These are phyloP conservation scores for Myotis pilosus DNA, from an alignment of 2,797 vertebrate species.

Conservation along the genomic window DNA sequence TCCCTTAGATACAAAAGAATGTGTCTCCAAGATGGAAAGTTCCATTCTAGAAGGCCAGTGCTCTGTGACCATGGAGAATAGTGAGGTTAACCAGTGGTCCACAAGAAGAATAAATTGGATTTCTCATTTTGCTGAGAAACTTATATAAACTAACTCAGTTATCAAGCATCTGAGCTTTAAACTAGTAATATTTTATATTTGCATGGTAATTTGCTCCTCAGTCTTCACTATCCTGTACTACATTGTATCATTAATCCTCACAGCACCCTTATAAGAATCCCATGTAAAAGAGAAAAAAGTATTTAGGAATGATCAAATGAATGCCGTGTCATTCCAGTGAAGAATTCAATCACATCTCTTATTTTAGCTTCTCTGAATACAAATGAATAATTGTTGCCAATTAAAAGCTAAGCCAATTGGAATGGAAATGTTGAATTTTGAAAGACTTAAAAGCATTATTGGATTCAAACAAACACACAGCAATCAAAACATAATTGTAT, in stretches of 20 bases:
- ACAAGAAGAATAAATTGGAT: neutral
- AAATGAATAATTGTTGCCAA: slow-evolving; percentile 50
- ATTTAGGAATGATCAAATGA: slow-evolving; percentile 5
- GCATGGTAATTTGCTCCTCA: neutral
- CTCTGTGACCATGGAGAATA: neutral
- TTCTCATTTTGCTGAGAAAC: neutral
- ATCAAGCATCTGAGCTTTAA: neutral
- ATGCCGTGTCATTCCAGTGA: neutral
- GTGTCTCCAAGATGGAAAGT: neutral
- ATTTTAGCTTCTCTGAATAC: slow-evolving; percentile 29
- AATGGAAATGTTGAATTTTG: slow-evolving; percentile 32
- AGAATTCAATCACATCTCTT: slow-evolving; percentile 39
- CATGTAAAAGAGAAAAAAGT: neutral
- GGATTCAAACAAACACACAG: slow-evolving; percentile 30
- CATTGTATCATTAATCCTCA: neutral
- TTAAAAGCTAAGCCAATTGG: slow-evolving; percentile 31
- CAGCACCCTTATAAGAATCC: neutral
- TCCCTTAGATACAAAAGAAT: neutral
- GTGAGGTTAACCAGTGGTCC: neutral
- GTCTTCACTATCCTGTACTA: neutral
- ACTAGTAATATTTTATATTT: neutral
- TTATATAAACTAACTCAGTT: neutral
- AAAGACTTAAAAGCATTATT: slow-evolving; percentile 39
- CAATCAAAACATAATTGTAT: slow-evolving; percentile 46
- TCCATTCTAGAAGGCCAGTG: neutral